Percentiles rank a stretch among this genome's conserved stretches.
These are phyloP conservation scores for Drosophila yakuba DNA, from an alignment of 1,140 invertebrate species.

Conservation along the genomic window DNA sequence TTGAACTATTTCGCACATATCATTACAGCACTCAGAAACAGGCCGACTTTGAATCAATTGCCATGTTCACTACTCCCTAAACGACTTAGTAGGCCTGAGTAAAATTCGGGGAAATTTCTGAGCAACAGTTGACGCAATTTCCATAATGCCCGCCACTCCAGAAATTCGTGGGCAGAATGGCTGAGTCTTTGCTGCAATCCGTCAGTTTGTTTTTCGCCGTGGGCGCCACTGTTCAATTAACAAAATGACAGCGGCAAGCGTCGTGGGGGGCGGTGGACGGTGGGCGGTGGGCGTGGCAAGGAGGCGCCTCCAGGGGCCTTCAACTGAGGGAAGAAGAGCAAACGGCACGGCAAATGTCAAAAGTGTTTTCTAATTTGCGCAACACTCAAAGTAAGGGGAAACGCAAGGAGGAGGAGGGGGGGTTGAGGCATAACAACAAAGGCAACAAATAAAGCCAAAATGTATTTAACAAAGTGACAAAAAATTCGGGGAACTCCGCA, in stretches of 20 bases:
- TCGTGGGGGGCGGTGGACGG: background rate
- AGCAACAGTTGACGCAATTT: constrained; percentile 13
- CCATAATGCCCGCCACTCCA: constrained; percentile 12
- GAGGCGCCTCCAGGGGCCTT: background rate
- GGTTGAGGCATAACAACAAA: constrained; percentile 29
- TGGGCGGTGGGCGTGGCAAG: background rate
- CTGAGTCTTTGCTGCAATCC: constrained; percentile 27
- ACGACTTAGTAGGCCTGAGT: background rate
- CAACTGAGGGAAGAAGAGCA: constrained; percentile 3
- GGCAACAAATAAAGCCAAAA: constrained; percentile 70
- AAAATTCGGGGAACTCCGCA: constrained; percentile 28
- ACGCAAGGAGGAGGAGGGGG: background rate
- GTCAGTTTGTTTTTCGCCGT: constrained; percentile 52
- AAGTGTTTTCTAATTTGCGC: constrained; percentile 81
- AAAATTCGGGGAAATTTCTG: background rate
- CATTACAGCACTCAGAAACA: too few relatives aligned
- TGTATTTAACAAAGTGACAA: constrained; percentile 79
- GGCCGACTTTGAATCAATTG: background rate
- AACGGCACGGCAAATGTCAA: constrained; percentile 66
- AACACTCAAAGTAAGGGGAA: constrained; percentile 42
- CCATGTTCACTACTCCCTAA: background rate
- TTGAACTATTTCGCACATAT: too few relatives aligned
- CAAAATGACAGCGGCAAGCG: constrained; percentile 52
- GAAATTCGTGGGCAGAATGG: background rate
- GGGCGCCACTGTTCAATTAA: constrained; percentile 76